Evolutionary conservation across 2,113 vertebrate genomes (phyloP), one percentile per base, ranked within the genome.

Genomic region (Melanostigma gelatinosum): DNA sequence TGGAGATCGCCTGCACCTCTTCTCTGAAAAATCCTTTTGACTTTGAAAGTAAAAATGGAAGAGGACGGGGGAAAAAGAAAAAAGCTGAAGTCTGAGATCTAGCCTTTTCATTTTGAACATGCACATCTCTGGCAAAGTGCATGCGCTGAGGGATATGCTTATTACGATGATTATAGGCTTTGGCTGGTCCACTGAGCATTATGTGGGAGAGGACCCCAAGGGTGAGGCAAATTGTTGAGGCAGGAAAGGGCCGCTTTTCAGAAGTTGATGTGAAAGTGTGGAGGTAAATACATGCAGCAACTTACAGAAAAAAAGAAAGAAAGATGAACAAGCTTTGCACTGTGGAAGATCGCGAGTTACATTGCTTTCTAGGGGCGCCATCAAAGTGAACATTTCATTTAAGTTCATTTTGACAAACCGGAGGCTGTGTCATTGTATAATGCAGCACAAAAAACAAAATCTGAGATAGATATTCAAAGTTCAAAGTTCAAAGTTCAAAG

Each of bases 101-200:
- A 74, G 73, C 38, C 64, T 32, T 84, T 86, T 48, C 65, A 69
- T 87, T 76, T 82, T 63, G 44, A 77, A 79, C 79, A 69, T 79
- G 71, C 64, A 55, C 34, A 57, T 83, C 42, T 73, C 58, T 77
- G 61, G 60, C 74, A 75, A 69, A 64, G 73, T 84, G 82, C 62
- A 82, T 88, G 74, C 80, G 82, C 68, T 77, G 88, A 73, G 77
- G 54, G 77, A 89, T 91, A 86, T 86, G 72, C 79, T 88, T 65
- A 67, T 77, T 69, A 84, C 72, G 81, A 87, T 89, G 92, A 94
- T 93, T 93, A 94, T 73, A 92, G 87, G 77, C 84, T 88, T 78
- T 80, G 74, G 85, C 77, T 89, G 84, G 82, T 90, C 78, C 85
- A 72, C 73, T 66, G 71, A 88, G 75, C 82, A 80, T 88, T 88